These are phyloP conservation scores for Gallirallus australis DNA, from an alignment of 2,797 vertebrate species.

Conservation along the genomic window DNA sequence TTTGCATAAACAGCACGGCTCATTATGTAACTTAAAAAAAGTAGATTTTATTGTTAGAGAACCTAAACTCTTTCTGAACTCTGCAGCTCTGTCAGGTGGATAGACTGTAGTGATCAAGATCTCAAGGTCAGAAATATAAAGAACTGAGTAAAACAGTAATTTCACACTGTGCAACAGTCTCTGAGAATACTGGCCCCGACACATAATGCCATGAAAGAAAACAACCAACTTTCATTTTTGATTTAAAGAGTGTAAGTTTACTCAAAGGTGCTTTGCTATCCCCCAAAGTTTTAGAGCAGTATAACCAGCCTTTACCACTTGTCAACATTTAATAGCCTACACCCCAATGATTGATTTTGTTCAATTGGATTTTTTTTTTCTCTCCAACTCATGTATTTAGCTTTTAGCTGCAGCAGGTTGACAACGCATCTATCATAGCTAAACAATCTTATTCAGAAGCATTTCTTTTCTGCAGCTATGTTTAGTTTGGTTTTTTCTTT, in stretches of 20 bases:
- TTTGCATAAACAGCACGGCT: not conserved
- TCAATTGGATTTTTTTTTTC: not conserved
- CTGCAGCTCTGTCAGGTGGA: not conserved
- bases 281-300: constrained; percentile 54
- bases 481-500: not conserved
- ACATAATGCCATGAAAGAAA: constrained; percentile 17
- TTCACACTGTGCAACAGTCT: constrained; percentile 25
- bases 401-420: constrained; percentile 51
- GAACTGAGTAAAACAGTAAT: constrained; percentile 18
- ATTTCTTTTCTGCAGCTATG: constrained; percentile 33
- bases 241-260: constrained; percentile 54
- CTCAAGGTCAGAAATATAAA: constrained; percentile 55
- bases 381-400: constrained; percentile 56
- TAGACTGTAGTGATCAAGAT: constrained; percentile 7
- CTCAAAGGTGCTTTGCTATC: constrained; percentile 50
- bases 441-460: constrained; percentile 58
- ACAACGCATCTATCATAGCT: constrained; percentile 63
- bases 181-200: constrained; percentile 41
- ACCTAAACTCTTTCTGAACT: not conserved
- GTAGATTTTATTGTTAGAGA: not conserved
- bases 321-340: constrained; percentile 59
- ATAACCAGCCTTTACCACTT: constrained; percentile 53
- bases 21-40: not conserved
- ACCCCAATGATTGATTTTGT: constrained; percentile 59
- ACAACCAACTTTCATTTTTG: constrained; percentile 20